A percentile compares a stretch with the other conserved stretches of the same genome.
phyloP scores from a whole-genome alignment of 2,113 vertebrate species.

The Butorides virescens region DNA sequence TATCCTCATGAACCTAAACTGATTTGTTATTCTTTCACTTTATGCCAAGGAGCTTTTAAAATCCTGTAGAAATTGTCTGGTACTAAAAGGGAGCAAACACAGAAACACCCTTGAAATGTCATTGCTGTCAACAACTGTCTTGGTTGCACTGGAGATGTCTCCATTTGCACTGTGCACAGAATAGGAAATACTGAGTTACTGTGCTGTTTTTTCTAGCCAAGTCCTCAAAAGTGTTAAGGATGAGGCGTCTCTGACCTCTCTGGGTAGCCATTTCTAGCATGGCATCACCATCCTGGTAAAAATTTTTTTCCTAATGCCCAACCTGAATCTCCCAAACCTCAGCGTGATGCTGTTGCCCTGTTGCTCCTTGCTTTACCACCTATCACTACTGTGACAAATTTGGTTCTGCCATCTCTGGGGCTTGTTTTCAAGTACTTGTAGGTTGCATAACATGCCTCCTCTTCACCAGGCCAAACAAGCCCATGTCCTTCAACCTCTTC shows the following conservation, averaged over 20 bases:
- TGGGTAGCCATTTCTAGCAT: not conserved
- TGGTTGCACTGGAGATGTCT: not conserved
- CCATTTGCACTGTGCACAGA: not conserved
- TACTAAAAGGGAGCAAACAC: not conserved
- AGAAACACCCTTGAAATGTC: not conserved
- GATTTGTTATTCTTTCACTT: not conserved
- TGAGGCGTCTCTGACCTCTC: not conserved
- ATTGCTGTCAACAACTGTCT: not conserved
- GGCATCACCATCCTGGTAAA: not conserved
- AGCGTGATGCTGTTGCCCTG: not conserved
- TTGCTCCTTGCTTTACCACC: not conserved
- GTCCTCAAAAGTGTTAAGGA: not conserved
- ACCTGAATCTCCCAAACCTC: not conserved
- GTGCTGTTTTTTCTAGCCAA: not conserved
- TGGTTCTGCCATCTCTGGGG: not conserved
- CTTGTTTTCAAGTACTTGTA: not conserved
- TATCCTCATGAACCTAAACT: not conserved
- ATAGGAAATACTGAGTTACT: accelerated
- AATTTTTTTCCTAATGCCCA: not conserved
- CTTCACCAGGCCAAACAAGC: not conserved
- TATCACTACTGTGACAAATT: not conserved
- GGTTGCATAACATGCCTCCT: not conserved
- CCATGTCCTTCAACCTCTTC: not conserved
- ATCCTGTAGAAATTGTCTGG: not conserved
- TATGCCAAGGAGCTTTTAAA: not conserved